Percentiles rank a stretch among this genome's conserved stretches.
phyloP scores from a whole-genome alignment of 2,113 vertebrate species.

The Grallaria varia region DNA sequence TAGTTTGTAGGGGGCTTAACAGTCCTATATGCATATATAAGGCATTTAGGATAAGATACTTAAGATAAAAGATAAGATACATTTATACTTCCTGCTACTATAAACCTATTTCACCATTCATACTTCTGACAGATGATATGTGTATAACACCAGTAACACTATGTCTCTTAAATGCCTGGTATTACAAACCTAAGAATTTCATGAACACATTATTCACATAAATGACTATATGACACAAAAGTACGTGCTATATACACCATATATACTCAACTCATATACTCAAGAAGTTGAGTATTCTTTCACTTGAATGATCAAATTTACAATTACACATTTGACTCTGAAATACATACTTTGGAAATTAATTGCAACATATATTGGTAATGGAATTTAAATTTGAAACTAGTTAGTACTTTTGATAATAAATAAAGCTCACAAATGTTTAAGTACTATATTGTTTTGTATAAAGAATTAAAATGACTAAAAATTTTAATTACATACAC shows the following conservation, averaged over 20 bases:
- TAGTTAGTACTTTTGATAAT: constrained; percentile 19
- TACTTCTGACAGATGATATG: background rate
- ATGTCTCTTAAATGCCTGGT: background rate
- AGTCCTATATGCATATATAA: background rate
- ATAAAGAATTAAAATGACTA: constrained; percentile 35
- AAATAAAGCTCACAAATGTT: constrained; percentile 36
- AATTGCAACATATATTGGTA: constrained; percentile 10
- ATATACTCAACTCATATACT: background rate
- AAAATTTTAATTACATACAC: background rate
- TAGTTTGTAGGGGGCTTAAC: background rate
- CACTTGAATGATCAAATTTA: constrained; percentile 18
- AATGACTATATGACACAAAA: background rate
- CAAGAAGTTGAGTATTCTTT: constrained; percentile 4
- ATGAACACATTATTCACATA: background rate
- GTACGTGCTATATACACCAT: background rate
- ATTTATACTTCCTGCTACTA: background rate
- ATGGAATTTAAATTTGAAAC: constrained; percentile 62
- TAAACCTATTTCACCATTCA: background rate
- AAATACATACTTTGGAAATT: constrained; percentile 50
- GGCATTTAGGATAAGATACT: too few relatives aligned
- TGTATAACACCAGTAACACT: background rate
- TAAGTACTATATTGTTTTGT: constrained; percentile 2
- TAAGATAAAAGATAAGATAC: too few relatives aligned
- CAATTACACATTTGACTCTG: constrained; percentile 54
- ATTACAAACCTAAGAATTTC: background rate